Percentiles rank a stretch among this genome's conserved stretches.
phyloP scores from a whole-genome alignment of 2,888 invertebrate species.

The Andricus quercusramuli region DNA sequence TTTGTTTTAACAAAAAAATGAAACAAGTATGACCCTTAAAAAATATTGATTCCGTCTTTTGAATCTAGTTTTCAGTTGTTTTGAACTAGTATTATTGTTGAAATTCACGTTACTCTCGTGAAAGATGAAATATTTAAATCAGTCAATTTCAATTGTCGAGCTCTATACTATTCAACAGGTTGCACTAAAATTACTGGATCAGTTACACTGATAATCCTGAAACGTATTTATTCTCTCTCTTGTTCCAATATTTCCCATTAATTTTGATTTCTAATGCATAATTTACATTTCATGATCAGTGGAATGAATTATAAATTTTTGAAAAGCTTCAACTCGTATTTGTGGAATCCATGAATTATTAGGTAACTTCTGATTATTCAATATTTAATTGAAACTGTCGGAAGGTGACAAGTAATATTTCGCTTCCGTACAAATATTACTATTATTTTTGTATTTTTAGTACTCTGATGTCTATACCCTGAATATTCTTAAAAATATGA shows the following conservation, averaged over 20 bases:
- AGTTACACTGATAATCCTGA: background rate
- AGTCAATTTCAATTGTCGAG: too few species aligned
- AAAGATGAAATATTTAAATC: too few species aligned
- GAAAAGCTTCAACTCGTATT: background rate
- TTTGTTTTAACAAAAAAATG: too few species aligned
- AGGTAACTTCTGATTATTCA: background rate
- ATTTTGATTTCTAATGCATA: background rate
- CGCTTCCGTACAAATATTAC: too few species aligned
- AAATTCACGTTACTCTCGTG: background rate
- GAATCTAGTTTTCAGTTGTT: background rate
- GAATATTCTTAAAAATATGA: too few species aligned
- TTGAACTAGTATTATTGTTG: background rate
- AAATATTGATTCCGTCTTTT: too few species aligned
- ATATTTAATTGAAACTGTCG: background rate
- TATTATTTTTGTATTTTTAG: too few species aligned
- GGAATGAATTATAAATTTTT: background rate
- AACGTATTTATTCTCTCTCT: background rate
- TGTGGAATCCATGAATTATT: background rate
- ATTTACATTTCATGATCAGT: background rate
- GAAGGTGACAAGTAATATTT: too few species aligned
- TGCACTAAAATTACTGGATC: background rate
- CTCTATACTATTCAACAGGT: background rate
- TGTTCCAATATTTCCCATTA: background rate
- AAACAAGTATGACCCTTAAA: too few species aligned
- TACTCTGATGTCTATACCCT: too few species aligned